Conservation (phyloP, 1,140 invertebrate genomes). For the Elymnias hypermnestra region DNA sequence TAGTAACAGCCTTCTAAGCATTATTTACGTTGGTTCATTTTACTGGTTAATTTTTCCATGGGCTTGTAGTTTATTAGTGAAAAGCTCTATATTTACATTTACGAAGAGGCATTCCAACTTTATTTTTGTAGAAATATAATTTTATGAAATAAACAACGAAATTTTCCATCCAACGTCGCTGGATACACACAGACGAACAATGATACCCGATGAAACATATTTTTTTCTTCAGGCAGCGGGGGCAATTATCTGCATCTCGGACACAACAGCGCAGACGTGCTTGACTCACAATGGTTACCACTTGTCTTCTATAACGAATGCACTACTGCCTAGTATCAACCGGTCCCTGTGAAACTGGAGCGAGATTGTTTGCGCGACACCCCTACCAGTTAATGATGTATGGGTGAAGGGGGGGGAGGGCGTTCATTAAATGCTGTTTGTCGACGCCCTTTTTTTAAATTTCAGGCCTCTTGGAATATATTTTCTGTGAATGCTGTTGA, state of each 20-base stretch:
- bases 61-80: too few relatives aligned
- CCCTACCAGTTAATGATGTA: constrained; percentile 69
- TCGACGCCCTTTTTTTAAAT: constrained; percentile 46
- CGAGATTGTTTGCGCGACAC: constrained; percentile 67
- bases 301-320: constrained; percentile 70
- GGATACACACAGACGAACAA: constrained; percentile 27
- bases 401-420: constrained; percentile 41
- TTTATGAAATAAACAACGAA: background rate
- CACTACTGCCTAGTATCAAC: constrained; percentile 63
- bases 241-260: constrained; percentile 71
- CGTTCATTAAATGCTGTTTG: constrained; percentile 61
- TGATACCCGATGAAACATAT: constrained; percentile 36
- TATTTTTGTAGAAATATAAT: background rate
- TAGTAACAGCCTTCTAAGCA: too few relatives aligned
- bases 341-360: constrained; percentile 64
- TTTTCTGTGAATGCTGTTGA: constrained; percentile 44
- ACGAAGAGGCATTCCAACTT: too few relatives aligned
- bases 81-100: too few relatives aligned
- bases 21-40: too few relatives aligned
- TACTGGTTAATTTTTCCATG: too few relatives aligned
- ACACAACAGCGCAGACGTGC: constrained; percentile 64
- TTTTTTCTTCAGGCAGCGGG: constrained; percentile 43
- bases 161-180: background rate
- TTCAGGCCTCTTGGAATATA: constrained; percentile 37
- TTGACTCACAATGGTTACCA: constrained; percentile 64